These are phyloP conservation scores for Clepsis dumicolana DNA, from an alignment of 2,888 invertebrate genomes.

Conservation along the genomic window DNA sequence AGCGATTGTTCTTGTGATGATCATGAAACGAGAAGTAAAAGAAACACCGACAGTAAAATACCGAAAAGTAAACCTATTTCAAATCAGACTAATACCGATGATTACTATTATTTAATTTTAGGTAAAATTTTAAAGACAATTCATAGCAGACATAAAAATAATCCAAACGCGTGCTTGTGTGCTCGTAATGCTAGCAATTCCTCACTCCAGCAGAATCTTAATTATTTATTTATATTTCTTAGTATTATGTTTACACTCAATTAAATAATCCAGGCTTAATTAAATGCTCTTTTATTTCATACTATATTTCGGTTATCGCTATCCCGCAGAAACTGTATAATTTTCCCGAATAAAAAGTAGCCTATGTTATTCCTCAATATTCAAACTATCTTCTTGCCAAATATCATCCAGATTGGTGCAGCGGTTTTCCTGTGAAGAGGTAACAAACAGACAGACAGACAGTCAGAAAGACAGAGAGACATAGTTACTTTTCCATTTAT, in stretches of 20 bases:
- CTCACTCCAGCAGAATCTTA: slow-evolving; percentile 32
- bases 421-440: too few species aligned
- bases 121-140: slow-evolving; percentile 54
- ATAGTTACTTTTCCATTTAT: too few species aligned
- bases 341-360: too few species aligned
- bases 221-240: slow-evolving; percentile 44
- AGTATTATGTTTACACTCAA: slow-evolving; percentile 36
- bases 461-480: too few species aligned
- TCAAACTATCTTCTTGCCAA: too few species aligned
- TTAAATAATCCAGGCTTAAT: slow-evolving; percentile 6
- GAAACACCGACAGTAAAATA: slow-evolving; percentile 44
- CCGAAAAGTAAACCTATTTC: slow-evolving; percentile 32
- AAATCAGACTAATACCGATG: slow-evolving; percentile 54
- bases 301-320: too few species aligned
- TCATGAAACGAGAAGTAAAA: slow-evolving; percentile 53
- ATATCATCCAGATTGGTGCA: too few species aligned
- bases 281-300: background rate
- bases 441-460: too few species aligned
- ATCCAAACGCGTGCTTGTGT: slow-evolving; percentile 47
- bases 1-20: slow-evolving; percentile 52
- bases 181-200: slow-evolving; percentile 43
- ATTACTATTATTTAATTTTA: slow-evolving; percentile 58
- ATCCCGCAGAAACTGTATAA: too few species aligned
- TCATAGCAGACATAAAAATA: slow-evolving; percentile 43
- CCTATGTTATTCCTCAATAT: too few species aligned